Evolutionary conservation across 2,113 vertebrate species (phyloP), one percentile per base, ranked within the genome.

Genomic region (Actenoides lindsayi): DNA sequence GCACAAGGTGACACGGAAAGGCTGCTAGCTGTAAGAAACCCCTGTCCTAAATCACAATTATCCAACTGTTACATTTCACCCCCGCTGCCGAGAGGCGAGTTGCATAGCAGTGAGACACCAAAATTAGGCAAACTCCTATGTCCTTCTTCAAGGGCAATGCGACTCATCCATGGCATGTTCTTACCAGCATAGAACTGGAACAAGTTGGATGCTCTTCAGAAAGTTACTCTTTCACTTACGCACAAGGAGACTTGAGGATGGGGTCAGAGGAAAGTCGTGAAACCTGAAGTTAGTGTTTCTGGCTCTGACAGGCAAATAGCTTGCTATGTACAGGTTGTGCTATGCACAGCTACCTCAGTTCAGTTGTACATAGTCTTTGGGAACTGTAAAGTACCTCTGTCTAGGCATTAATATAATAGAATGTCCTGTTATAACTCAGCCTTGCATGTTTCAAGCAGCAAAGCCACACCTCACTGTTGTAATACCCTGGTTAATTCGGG

Each of bases 141-240:
- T 20, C 73, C 63, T 93, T 39, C 33, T 76, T 62, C 80, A 94
- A 90, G 89, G 80, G 53, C 76, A 87, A 21, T 10, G 37, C 56
- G 46, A 18, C 53, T 95, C 42, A 65, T 46, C 27, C 35, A 15
- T 28, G 67, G 56, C 27, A 35, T 4, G 18, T 33, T 74, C 68
- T n/a, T 13, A 74, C 11, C 42, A 73, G 85, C 46, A 20, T 68
- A 70, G 83, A 81, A 68, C n/a, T 59, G 30, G 51, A 86, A 62
- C 46, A 35, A 35, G 37, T 3, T 68, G 69, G 60, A 78, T 80
- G 62, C 79, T 92, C 20, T 83, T 89, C 80, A 84, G 71, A 35
- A 39, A 86, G 86, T 94, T 93, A 93, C 64, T 94, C 76, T 83
- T 81, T 93, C 71, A 83, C 92, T 92, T 87, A 56, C 1, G 11